phyloP scores from a whole-genome alignment of 2,888 invertebrate species.

The Conchocele bisecta region DNA sequence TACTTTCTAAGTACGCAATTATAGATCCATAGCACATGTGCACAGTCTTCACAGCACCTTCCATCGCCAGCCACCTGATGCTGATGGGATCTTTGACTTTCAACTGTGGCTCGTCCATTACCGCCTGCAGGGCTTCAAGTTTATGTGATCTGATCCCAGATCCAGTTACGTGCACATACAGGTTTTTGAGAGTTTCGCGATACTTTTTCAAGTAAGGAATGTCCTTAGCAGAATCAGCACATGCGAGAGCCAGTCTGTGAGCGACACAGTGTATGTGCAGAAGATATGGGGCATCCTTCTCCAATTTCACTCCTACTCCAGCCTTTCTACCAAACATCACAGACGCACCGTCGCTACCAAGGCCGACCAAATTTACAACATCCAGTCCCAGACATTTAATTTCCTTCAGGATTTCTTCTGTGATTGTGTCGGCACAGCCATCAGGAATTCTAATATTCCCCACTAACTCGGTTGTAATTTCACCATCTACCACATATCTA shows the following conservation, averaged over 20 bases:
- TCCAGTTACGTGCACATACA: neutral
- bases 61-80: slow-evolving; percentile 14
- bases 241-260: neutral
- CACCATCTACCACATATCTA: neutral
- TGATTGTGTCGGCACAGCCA: neutral
- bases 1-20: slow-evolving; percentile 10
- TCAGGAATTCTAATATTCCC: neutral
- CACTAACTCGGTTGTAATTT: neutral
- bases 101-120: slow-evolving; percentile 22
- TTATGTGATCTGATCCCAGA: neutral
- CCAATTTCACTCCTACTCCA: neutral
- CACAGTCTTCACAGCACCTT: slow-evolving; percentile 7
- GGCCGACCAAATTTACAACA: neutral
- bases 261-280: slow-evolving; percentile 1
- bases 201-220: neutral
- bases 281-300: neutral
- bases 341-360: neutral
- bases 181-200: neutral
- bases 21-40: slow-evolving; percentile 25
- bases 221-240: neutral
- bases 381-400: neutral
- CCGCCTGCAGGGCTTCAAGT: slow-evolving; percentile 12
- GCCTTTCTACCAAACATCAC: neutral
- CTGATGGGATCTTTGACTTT: slow-evolving; percentile 24
- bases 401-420: neutral